A percentile compares a stretch with the other conserved stretches of the same genome.
phyloP scores from a whole-genome alignment of 23 tunicate species.

The Botrylloides violaceus region DNA sequence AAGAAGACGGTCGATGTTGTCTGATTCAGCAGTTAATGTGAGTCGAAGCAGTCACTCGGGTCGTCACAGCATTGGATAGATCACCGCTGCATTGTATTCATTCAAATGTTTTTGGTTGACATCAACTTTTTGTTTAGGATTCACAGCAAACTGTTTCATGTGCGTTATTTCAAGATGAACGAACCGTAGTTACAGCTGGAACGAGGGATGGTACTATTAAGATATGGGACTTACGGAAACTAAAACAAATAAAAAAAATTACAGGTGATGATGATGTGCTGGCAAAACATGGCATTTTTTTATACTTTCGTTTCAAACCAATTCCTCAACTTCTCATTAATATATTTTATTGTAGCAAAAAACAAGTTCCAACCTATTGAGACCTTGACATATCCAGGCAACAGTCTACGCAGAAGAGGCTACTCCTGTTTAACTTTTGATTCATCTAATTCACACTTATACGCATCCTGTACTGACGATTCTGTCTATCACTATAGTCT shows the following conservation, averaged over 20 bases:
- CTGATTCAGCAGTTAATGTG: too few relatives aligned
- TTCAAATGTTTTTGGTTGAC: too few relatives aligned
- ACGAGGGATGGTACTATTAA: conserved; percentile 80
- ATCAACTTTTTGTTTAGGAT: conserved; percentile 38
- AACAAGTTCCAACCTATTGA: conserved; percentile 24
- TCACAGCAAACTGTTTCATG: conserved; percentile 76
- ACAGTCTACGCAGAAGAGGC: conserved; percentile 63
- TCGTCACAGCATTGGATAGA: too few relatives aligned
- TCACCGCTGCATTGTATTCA: too few relatives aligned
- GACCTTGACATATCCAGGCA: conserved; percentile 46
- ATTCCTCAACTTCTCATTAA: not conserved
- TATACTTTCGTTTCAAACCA: too few relatives aligned
- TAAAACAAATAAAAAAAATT: not conserved
- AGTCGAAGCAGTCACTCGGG: too few relatives aligned
- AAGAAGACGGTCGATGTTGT: conserved; percentile 27
- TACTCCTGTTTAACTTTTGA: conserved; percentile 49
- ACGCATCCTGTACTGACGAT: conserved; percentile 79
- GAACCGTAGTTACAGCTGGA: conserved; percentile 59
- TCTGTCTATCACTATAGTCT: conserved; percentile 62
- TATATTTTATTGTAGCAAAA: not conserved
- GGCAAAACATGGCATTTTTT: too few relatives aligned
- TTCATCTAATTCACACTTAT: conserved; percentile 44
- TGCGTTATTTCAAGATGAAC: conserved; percentile 45
- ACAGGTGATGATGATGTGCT: conserved; percentile 5
- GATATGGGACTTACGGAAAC: conserved; percentile 82